phyloP scores from a whole-genome alignment of 2,888 invertebrate genomes.

The Thymelicus acteon region DNA sequence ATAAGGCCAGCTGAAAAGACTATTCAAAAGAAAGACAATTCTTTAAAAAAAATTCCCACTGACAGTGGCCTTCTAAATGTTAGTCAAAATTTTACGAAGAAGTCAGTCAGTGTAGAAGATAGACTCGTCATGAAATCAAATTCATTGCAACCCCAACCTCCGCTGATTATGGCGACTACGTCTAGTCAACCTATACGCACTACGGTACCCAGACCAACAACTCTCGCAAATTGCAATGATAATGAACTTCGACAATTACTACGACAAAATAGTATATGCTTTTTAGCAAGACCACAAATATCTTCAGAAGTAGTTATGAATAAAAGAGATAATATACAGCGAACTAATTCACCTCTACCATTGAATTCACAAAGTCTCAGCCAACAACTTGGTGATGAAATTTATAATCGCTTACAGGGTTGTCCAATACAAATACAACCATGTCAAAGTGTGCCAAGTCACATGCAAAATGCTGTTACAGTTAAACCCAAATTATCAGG shows the following conservation, averaged over 20 bases:
- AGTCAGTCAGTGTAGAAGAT: neutral
- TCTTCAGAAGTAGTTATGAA: conserved; percentile 6
- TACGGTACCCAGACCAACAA: conserved; percentile 25
- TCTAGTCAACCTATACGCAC: neutral
- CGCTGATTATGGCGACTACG: neutral
- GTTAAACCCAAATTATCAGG: conserved; percentile 1
- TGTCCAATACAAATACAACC: conserved; percentile 5
- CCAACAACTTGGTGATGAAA: conserved; percentile 8
- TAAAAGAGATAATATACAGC: conserved; percentile 3
- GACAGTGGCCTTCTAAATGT: neutral
- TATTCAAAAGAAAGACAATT: conserved; percentile 24
- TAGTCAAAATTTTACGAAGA: conserved; percentile 10
- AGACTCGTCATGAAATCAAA: conserved; percentile 5
- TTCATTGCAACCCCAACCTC: neutral
- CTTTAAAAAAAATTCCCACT: neutral
- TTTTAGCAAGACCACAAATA: conserved; percentile 38
- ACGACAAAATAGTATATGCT: conserved; percentile 61
- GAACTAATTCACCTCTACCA: neutral
- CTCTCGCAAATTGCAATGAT: conserved; percentile 63
- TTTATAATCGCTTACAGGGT: conserved; percentile 9
- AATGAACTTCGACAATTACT: conserved; percentile 61
- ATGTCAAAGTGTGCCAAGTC: conserved; percentile 5
- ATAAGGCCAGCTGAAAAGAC: conserved; percentile 37
- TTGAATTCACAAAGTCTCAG: neutral
- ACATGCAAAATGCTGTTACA: neutral